phyloP scores from a whole-genome alignment of 1,140 invertebrate species.

The Cephus cinctus region DNA sequence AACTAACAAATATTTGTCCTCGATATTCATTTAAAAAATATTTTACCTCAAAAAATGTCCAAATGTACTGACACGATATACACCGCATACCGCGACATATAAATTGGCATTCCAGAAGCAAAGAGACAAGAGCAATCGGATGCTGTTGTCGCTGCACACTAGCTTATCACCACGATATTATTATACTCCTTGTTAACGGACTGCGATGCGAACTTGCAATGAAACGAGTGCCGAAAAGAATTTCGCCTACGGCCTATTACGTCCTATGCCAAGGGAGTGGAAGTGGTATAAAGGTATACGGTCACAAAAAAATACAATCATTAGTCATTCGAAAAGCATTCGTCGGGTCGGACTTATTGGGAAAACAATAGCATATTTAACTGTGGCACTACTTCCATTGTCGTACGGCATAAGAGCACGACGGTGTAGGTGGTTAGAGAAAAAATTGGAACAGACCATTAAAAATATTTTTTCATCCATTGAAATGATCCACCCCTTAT shows the following conservation, averaged over 20 bases:
- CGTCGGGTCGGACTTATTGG: constrained; percentile 22
- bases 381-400: neutral
- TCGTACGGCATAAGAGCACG: neutral
- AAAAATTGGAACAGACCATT: neutral
- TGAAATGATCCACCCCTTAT: neutral
- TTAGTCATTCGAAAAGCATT: constrained; percentile 24
- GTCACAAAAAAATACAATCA: constrained; percentile 13
- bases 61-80: constrained; percentile 3
- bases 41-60: constrained; percentile 13
- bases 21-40: neutral
- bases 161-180: neutral
- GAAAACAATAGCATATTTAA: constrained; percentile 20
- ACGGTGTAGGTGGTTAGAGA: neutral
- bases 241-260: constrained; percentile 7
- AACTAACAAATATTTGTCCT: neutral
- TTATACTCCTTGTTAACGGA: neutral
- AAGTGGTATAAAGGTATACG: neutral
- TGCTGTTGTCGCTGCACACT: too few relatives aligned
- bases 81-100: constrained; percentile 11
- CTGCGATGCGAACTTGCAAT: neutral
- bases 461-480: neutral
- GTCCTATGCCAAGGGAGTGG: neutral
- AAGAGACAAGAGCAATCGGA: too few relatives aligned
- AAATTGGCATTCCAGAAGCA: neutral
- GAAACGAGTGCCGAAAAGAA: constrained; percentile 1